These are phyloP conservation scores for Bubo blakistoni DNA, from an alignment of 2,113 vertebrate species.

Conservation along the genomic window DNA sequence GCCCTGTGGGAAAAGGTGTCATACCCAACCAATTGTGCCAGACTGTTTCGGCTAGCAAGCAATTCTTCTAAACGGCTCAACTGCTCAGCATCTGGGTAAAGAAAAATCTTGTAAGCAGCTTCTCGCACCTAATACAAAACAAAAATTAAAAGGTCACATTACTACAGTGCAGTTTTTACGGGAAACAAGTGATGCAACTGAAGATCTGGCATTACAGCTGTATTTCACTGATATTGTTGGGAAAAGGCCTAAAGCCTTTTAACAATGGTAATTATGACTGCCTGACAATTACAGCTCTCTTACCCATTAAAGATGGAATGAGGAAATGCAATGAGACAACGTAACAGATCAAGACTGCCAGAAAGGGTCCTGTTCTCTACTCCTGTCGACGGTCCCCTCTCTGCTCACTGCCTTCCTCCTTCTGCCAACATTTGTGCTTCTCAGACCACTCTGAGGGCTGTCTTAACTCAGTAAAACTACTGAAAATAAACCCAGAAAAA, in stretches of 20 bases:
- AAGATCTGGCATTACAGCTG: background rate
- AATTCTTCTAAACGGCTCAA: constrained; percentile 85
- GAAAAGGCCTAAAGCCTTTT: background rate
- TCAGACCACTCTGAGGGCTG: background rate
- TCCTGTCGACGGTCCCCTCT: background rate
- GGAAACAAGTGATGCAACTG: background rate
- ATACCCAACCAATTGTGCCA: constrained; percentile 91
- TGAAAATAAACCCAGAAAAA: background rate
- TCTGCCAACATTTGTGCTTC: background rate
- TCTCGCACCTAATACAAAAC: constrained; percentile 82
- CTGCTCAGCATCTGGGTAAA: constrained; percentile 84
- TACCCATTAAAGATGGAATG: background rate
- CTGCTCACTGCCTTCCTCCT: background rate
- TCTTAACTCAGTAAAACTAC: background rate
- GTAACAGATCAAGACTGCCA: background rate
- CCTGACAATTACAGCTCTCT: background rate
- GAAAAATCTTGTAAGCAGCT: constrained; percentile 93
- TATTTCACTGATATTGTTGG: background rate
- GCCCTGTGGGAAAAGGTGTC: constrained; percentile 89
- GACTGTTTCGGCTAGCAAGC: constrained; percentile 80
- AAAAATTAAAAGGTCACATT: background rate
- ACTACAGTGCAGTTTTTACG: background rate
- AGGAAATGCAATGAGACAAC: background rate
- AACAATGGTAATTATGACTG: background rate
- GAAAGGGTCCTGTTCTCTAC: background rate